Conservation (phyloP, 2,797 vertebrate genomes). For the Lophius americanus region DNA sequence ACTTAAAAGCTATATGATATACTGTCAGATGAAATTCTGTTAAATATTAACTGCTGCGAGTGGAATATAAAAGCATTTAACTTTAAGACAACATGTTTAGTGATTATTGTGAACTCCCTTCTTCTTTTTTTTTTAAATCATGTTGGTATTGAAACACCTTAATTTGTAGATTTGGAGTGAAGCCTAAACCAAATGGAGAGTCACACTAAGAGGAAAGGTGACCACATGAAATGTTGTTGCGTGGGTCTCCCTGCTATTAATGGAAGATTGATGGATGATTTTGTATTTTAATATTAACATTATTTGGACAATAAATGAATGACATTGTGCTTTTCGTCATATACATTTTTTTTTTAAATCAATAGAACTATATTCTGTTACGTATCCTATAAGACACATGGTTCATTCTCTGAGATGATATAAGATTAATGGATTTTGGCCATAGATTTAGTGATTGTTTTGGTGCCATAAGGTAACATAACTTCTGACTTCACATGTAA, state of each 20-base stretch:
- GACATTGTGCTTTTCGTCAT: slow-evolving; percentile 1
- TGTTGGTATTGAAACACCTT: slow-evolving; percentile 9
- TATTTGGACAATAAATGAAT: slow-evolving; percentile 25
- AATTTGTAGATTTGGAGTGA: slow-evolving; percentile 16
- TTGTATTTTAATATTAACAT: slow-evolving; percentile 13
- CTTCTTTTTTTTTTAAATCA: slow-evolving; percentile 1
- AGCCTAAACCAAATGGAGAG: slow-evolving; percentile 33
- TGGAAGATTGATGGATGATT: not conserved
- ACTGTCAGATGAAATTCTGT: slow-evolving; percentile 5
- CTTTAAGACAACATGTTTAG: slow-evolving; percentile 10
- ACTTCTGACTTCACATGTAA: slow-evolving; percentile 54
- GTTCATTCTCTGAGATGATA: slow-evolving; percentile 28
- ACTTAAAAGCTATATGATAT: too few relatives aligned
- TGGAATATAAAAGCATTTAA: slow-evolving; percentile 1
- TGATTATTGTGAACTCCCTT: slow-evolving; percentile 10
- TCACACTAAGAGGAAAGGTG: slow-evolving; percentile 25
- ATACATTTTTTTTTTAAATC: not conserved
- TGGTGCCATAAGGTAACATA: slow-evolving; percentile 33
- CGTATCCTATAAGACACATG: slow-evolving; percentile 29
- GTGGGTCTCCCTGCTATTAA: slow-evolving; percentile 25
- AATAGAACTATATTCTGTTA: not conserved
- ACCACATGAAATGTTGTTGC: slow-evolving; percentile 19
- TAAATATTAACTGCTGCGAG: slow-evolving; percentile 13
- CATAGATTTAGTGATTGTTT: slow-evolving; percentile 34
- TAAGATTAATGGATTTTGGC: slow-evolving; percentile 39